Percentiles rank a stretch among this genome's conserved stretches.
phyloP scores from a whole-genome alignment of 2,113 vertebrate genomes.

The Corythornis vintsioides region DNA sequence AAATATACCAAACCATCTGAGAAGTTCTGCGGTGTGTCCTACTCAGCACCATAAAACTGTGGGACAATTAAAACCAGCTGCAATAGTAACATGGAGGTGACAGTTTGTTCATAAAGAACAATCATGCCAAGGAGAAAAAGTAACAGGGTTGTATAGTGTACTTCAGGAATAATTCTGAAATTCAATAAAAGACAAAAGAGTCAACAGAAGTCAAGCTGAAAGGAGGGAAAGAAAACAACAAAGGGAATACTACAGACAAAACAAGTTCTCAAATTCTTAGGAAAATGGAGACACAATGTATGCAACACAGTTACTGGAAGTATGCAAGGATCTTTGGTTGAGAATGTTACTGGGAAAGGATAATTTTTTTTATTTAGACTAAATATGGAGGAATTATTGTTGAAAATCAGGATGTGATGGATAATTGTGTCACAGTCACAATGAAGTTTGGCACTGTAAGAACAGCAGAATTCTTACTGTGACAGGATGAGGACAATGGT shows the following conservation, averaged over 20 bases:
- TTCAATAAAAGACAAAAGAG: not conserved
- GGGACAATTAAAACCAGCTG: not conserved
- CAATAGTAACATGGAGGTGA: not conserved
- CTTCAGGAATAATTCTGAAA: not conserved
- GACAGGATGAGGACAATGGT: not conserved
- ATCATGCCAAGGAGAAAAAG: not conserved
- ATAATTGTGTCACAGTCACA: not conserved
- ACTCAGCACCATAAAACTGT: not conserved
- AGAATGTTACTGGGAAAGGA: not conserved
- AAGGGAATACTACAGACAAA: not conserved
- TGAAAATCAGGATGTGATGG: not conserved
- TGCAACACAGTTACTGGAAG: not conserved
- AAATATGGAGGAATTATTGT: not conserved
- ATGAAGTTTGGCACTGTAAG: not conserved
- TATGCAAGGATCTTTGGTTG: not conserved
- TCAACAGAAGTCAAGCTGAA: not conserved
- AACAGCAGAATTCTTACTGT: not conserved
- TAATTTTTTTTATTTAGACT: not conserved
- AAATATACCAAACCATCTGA: not conserved
- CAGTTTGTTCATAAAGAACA: not conserved
- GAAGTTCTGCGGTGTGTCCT: not conserved
- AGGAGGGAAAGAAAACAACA: not conserved
- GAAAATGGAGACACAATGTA: not conserved
- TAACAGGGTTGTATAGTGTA: not conserved
- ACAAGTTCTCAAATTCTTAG: not conserved